phyloP scores from a whole-genome alignment of 1,140 invertebrate genomes.

The Caenorhabditis brenneri region DNA sequence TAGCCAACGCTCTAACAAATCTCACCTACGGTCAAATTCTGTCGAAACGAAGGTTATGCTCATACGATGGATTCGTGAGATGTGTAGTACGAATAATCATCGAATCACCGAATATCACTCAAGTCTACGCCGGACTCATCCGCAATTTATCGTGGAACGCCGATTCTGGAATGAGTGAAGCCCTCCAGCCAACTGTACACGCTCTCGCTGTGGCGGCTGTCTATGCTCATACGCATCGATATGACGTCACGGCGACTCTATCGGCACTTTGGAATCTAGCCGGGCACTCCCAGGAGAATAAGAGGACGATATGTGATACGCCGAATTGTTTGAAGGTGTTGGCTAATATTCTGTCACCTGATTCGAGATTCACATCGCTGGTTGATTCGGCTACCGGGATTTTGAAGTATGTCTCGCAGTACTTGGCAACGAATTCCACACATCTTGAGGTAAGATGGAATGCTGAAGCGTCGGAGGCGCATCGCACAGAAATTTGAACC shows the following conservation, averaged over 20 bases:
- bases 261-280: conserved; percentile 43
- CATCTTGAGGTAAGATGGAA: conserved; percentile 9
- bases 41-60: conserved; percentile 43
- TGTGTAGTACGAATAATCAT: conserved; percentile 42
- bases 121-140: conserved; percentile 52
- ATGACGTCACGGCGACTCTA: conserved; percentile 3
- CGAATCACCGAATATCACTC: conserved; percentile 37
- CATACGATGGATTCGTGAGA: conserved; percentile 42
- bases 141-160: conserved; percentile 52
- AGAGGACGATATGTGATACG: conserved; percentile 40
- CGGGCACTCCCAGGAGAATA: conserved; percentile 36
- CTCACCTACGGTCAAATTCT: conserved; percentile 46
- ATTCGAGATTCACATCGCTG: background rate
- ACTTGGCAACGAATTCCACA: background rate
- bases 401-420: conserved; percentile 43
- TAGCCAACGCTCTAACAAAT: conserved; percentile 53
- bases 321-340: conserved; percentile 40
- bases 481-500: no score
- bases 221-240: background rate
- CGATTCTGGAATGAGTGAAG: conserved; percentile 48
- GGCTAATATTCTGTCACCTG: background rate
- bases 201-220: conserved; percentile 36
- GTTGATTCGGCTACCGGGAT: conserved; percentile 44
- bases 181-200: conserved; percentile 38
- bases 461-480: no score